Base-by-base conservation (phyloP, 1,140 invertebrate species). In the Macrocentrus cingulum region DNA sequence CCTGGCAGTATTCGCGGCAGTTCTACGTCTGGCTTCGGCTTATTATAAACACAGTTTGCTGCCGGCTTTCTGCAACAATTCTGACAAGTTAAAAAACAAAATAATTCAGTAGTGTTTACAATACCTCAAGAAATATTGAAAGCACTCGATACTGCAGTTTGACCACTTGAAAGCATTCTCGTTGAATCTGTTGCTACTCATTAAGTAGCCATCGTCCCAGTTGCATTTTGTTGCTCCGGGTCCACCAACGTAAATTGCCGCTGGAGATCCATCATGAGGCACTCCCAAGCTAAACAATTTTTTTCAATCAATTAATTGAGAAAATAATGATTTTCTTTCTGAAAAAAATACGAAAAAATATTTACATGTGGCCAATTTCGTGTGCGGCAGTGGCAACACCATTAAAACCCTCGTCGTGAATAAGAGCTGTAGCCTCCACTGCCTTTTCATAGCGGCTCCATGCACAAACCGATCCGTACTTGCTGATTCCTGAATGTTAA, bases 191-290 rank as follows among this genome's bases (percentile, higher is more conserved):
- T 52, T 22, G 42, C 60, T 62, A 45, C 60, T 62, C 60, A 62
- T 62, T 8, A 62, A 32, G 37, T 58, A 62, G 34, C 60, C 60
- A 36, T 62, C 60, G 39, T 54, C 55, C 60, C 60, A 62, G 22
- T 34, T 62, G 44, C 60, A 62, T 20, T 46, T 36, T 2, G 23
- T 50, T 3, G 60, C 60, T 5, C 60, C 60, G n/a, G 60, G 60
- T 18, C 60, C 60, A 3, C 60, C 55, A 3, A 62, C 44, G 15
- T 58, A 62, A 3, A n/a, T 8, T 2, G 52, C 29, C 9, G 60
- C 53, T 3, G 60, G 34, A 22, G 60, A 62, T 6, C 60, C 60
- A 44, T 62, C 60, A 25, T 62, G 60, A 2, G 60, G 60, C 15
- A 62, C 60, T 36, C 60, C 60, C 18, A 62, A 54, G 44, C 60